Base-by-base conservation (phyloP, 2,113 vertebrate species). In the Dermatemys mawii region DNA sequence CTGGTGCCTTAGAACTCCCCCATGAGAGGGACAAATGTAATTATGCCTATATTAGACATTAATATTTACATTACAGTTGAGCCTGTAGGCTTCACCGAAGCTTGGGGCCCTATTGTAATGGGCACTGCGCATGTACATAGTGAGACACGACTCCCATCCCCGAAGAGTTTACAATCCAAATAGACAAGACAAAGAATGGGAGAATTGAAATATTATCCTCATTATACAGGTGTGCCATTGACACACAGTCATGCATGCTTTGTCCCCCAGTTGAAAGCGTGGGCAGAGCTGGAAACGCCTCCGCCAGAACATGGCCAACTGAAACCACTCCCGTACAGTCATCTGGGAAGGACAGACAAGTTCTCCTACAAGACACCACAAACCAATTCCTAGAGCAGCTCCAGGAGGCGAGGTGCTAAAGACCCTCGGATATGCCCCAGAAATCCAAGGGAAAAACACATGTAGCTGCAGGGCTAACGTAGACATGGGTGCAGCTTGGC, bases 81-180 rank as follows among this genome's bases (percentile, higher is more conserved):
- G 41, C 41, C 19, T 5, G n/a, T 46, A 41, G 75, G 4, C 60
- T 49, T 75, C 55, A 57, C 55, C 12, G 27, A 32, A 57, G 83
- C 83, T 2, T 51, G 17, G 5, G 85, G 48, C 6, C 75, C 41
- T 35, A 35, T 7, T 26, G 32, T 0, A 1, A 29, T 4, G 21
- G 53, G 26, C 51, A 1, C 29, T 4, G 19, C 17, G 1, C 0
- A 24, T 16, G 6, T 26, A 3, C 1, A 1, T 27, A 82, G 27
- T 0, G 4, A 8, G 44, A 73, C 82, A n/a, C 44, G 22, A 53
- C 10, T 57, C 35, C 70, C 22, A 73, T 49, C 48, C 83, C n/a
- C 11, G 24, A 35, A 29, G 54, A 70, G 29, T 10, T 13, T 2
- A 1, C 1, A 24, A 13, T 2, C 17, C 4, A 35, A 14, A 8